Evolutionary conservation across 2,888 invertebrate species (phyloP).

Genomic region (Callosobruchus maculatus): DNA sequence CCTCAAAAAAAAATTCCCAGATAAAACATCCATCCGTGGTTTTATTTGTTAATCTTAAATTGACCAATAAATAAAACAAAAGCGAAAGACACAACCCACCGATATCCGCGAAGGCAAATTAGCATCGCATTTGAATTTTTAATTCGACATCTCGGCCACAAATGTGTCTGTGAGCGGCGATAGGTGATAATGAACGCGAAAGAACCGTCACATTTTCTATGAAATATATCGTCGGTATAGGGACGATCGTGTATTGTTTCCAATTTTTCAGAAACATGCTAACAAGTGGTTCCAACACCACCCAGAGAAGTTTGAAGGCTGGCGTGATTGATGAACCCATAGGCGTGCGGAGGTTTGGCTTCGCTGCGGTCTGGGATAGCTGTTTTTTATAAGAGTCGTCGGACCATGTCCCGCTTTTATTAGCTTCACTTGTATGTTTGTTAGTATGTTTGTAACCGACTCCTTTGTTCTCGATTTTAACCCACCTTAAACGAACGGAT

Average conservation of each 20-base stretch:
- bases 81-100: neutral
- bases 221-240: neutral
- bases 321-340: neutral
- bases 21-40: neutral
- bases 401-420: too few relatives aligned
- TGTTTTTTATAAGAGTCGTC: too few relatives aligned
- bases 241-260: neutral
- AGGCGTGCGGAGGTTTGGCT: neutral
- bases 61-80: neutral
- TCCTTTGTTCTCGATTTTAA: too few relatives aligned
- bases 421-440: too few relatives aligned
- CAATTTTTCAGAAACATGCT: neutral
- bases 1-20: neutral
- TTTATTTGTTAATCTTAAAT: neutral
- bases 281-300: neutral
- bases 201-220: neutral
- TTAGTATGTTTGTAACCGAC: too few relatives aligned
- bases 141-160: neutral
- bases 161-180: neutral
- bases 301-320: neutral
- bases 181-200: neutral
- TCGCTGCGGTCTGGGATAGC: too few relatives aligned
- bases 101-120: neutral
- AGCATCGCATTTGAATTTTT: neutral
- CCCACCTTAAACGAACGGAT: too few relatives aligned